Base-by-base conservation (phyloP, 2,797 vertebrate genomes). In the Lithobates sylvaticus region DNA sequence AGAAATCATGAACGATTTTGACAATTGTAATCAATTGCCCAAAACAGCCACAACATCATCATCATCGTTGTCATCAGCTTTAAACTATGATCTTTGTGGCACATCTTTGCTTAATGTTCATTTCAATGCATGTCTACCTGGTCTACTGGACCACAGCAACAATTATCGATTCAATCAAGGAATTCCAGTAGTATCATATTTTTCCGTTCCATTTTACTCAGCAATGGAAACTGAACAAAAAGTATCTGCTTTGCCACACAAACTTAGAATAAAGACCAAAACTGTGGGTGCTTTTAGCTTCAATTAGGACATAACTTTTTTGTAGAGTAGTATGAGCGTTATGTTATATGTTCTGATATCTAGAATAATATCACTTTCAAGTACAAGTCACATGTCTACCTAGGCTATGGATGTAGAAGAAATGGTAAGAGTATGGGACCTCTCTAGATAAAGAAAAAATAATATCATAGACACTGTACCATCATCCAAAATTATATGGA, bases 181-280 rank as follows among this genome's bases (percentile, higher is more conserved):
- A 23, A 18, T 70, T 70, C 78, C 78, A 34, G 34, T 27, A 16
- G 15, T 50, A 7, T 32, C 15, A 13, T 21, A n/a, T 58, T 36
- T 70, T 54, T n/a, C 76, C 16, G 1, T 29, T n/a, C 21, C 64
- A 7, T 15, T 42, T 79, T 79, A 10, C 36, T 67, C 54, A 29
- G 12, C 27, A 44, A 79, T 44, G 6, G 12, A 29, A 16, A 65
- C 64, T 1, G 36, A 26, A 1, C 39, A 39, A 42, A 79, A 10
- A 44, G 13, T 10, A 27, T 83, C 92, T 2, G 91, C 93, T 0
- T 90, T 94, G 74, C 95, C 95, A 15, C 92, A 93, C 88, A 97
- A 96, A 89, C 91, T 95, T 74, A 90, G 91, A 67, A 88, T 96
- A 78, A 96, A 96, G 87, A 91, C 18, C 50, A 54, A 54, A 18